Evolutionary conservation across 2,888 invertebrate species (phyloP), one percentile per base, ranked within the genome.

Genomic region (Stenchaetothrips biformis): DNA sequence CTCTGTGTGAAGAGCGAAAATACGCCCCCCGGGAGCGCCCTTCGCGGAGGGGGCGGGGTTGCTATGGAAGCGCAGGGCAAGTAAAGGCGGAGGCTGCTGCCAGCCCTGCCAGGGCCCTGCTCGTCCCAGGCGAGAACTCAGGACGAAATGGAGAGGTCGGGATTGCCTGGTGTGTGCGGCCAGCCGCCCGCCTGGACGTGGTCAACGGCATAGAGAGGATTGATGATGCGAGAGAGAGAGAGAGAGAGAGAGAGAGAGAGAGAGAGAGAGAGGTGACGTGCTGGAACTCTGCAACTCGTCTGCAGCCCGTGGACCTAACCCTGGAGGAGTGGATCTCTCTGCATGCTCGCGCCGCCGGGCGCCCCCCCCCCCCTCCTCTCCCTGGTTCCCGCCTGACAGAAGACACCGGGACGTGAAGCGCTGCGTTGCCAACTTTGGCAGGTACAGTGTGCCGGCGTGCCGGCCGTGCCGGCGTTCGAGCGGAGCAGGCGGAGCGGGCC

Each of bases 351-450:
- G 49, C 53, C 53, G 53, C 16, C 37, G 37, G 37, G 53, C 13
- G 53, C 53, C 53, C 13, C 16, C 53, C 16, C 53, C 53, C 16
- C 53, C 13, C 53, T 7, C 53, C 53, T 9, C 16, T 7, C 6
- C 53, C 13, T 53, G 59, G 59, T 16, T 59, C 18, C 59, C 37
- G 37, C 37, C 37, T 37, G 59, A 59, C 59, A 13, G 59, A 37
- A 59, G 59, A 59, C 59, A 59, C 18, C 4, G 18, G 18, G 59
- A 59, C 16, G 59, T 16, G 59, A 59, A 1, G 59, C 59, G 59
- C 59, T 59, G 59, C 59, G 59, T 59, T 59, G 59, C 59, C 59
- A 59, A 59, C 59, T 59, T 59, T 59, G 18, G 59, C 59, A 59
- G 59, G 59, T 59, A 59, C 18, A 59, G 59, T 59, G 59, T 59